Conservation (phyloP, 1,140 invertebrate genomes). For the Euglossa dilemma region DNA sequence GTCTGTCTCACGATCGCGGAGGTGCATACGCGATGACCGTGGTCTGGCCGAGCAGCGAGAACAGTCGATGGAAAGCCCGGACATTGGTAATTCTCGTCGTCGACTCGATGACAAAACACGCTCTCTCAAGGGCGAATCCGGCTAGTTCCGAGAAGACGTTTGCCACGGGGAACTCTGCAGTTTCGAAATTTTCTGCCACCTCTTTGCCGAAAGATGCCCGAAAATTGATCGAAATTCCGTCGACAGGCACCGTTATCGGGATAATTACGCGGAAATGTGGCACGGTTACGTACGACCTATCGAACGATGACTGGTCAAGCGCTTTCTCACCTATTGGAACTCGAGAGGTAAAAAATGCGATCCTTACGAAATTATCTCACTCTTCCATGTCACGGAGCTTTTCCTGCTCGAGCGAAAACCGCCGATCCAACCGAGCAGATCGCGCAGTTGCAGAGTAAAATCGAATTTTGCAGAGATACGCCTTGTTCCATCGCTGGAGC, state of each 20-base stretch:
- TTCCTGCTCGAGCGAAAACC: background rate
- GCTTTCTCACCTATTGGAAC: no score
- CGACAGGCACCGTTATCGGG: no score
- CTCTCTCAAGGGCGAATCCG: slow-evolving; percentile 33
- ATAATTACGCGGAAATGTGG: no score
- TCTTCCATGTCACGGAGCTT: background rate
- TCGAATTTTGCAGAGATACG: slow-evolving; percentile 5
- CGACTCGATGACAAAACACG: slow-evolving; percentile 56
- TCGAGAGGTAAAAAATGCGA: no score
- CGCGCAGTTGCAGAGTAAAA: background rate
- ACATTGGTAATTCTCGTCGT: slow-evolving; percentile 53
- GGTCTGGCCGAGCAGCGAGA: slow-evolving; percentile 2
- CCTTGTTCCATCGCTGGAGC: background rate
- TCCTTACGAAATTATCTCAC: background rate
- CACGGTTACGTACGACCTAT: no score
- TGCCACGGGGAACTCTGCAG: background rate
- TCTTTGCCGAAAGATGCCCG: background rate
- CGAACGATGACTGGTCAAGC: no score
- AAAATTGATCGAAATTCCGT: background rate
- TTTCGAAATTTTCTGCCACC: background rate
- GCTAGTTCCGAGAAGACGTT: slow-evolving; percentile 43
- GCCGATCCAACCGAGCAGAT: background rate
- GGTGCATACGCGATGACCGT: slow-evolving; percentile 1
- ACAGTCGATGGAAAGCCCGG: slow-evolving; percentile 45
- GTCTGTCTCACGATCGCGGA: background rate